phyloP scores from a whole-genome alignment of 2,113 vertebrate genomes.

The Eulemur rufifrons region DNA sequence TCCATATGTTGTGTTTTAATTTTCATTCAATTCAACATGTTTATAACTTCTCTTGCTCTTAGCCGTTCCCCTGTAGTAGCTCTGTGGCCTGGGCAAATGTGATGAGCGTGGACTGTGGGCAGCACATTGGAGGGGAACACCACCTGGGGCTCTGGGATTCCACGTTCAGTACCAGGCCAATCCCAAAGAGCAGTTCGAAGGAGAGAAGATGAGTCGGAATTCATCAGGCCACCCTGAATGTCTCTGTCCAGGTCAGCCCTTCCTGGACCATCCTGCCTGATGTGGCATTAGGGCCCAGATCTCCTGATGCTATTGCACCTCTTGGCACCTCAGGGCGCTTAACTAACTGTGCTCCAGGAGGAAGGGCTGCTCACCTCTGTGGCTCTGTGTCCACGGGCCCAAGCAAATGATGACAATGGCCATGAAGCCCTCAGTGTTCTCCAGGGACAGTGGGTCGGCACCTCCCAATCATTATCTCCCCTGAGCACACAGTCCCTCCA shows the following conservation, averaged over 20 bases:
- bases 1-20: neutral
- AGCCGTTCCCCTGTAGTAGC: neutral
- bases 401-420: rapidly evolving
- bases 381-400: too few species aligned
- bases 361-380: neutral
- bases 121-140: rapidly evolving
- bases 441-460: rapidly evolving
- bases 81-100: neutral
- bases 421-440: rapidly evolving
- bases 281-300: rapidly evolving
- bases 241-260: neutral
- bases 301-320: neutral
- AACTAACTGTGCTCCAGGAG: neutral
- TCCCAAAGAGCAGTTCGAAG: too few species aligned
- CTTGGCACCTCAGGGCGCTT: neutral
- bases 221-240: rapidly evolving
- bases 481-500: rapidly evolving
- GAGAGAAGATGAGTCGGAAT: rapidly evolving
- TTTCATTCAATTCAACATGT: neutral
- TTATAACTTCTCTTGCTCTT: too few species aligned
- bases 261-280: too few species aligned
- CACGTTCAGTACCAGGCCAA: neutral
- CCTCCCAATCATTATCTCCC: rapidly evolving
- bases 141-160: neutral
- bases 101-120: too few species aligned